Evolutionary conservation across 2,888 invertebrate species (phyloP).

Genomic region (Nezara viridula): DNA sequence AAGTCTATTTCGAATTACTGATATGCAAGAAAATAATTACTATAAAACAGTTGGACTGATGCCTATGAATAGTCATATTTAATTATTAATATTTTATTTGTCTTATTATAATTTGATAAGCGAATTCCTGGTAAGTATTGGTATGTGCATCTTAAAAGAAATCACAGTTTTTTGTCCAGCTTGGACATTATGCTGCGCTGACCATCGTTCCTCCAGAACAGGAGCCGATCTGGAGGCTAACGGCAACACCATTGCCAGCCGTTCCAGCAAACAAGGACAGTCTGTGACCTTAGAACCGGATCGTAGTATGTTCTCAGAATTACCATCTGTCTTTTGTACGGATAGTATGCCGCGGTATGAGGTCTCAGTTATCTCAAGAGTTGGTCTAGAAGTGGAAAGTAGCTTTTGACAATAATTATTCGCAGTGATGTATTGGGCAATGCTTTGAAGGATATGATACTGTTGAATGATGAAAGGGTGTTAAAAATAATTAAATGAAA

Average conservation of each 20-base stretch:
- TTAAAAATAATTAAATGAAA: too few species aligned
- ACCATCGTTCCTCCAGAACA: not conserved
- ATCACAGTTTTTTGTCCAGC: not conserved
- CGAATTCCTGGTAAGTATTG: not conserved
- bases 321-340: constrained; percentile 32
- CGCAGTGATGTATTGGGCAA: not conserved
- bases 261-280: constrained; percentile 51
- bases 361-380: not conserved
- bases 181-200: not conserved
- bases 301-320: constrained; percentile 30
- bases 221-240: constrained; percentile 30
- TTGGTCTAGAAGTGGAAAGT: not conserved
- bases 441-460: not conserved
- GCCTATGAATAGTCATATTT: too few species aligned
- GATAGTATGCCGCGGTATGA: not conserved
- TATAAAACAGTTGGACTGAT: too few species aligned
- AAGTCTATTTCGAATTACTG: too few species aligned
- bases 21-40: too few species aligned
- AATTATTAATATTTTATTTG: too few species aligned
- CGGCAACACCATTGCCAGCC: constrained; percentile 55
- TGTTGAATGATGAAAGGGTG: not conserved
- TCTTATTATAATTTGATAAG: too few species aligned
- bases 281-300: constrained; percentile 53
- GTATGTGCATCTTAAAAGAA: not conserved
- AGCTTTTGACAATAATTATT: not conserved